Percentiles rank a stretch among this genome's conserved stretches.
Conservation (phyloP, 2,113 vertebrate species). For the Oreocharis arfaki region DNA sequence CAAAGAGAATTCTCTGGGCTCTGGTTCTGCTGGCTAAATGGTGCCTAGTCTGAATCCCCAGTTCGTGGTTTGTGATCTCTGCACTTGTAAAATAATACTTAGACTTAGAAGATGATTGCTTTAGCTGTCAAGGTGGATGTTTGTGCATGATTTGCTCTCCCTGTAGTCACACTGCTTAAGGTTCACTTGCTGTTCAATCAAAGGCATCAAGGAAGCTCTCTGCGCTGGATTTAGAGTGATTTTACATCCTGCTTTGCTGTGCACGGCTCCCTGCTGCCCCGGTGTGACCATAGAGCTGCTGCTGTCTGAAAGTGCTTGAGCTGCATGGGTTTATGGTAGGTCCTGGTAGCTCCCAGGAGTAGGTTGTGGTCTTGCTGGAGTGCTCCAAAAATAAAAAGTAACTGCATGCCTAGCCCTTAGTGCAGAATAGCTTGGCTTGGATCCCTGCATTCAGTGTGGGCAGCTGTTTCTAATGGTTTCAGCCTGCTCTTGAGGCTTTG, state of each 20-base stretch:
- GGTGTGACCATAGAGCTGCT: neutral
- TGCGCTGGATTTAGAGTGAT: neutral
- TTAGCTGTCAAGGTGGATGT: neutral
- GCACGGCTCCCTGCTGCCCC: neutral
- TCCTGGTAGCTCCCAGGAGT: neutral
- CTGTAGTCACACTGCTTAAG: neutral
- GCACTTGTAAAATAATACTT: neutral
- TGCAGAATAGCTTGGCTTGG: neutral
- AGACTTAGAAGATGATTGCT: neutral
- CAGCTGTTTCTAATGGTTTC: neutral
- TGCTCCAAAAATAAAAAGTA: neutral
- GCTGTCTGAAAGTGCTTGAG: neutral
- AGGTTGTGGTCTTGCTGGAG: neutral
- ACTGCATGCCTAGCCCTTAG: neutral
- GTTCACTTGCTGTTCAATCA: neutral
- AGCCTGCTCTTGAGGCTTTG: neutral
- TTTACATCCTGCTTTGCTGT: neutral
- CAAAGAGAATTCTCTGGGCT: neutral
- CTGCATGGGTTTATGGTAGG: neutral
- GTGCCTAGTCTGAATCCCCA: neutral
- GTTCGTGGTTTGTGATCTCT: fast-evolving
- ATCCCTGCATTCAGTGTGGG: neutral
- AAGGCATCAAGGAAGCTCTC: neutral
- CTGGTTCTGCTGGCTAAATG: neutral
- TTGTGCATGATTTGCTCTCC: neutral